Evolutionary conservation across 1,140 invertebrate genomes (phyloP).

Genomic region (Himalopsyche phryganea): DNA sequence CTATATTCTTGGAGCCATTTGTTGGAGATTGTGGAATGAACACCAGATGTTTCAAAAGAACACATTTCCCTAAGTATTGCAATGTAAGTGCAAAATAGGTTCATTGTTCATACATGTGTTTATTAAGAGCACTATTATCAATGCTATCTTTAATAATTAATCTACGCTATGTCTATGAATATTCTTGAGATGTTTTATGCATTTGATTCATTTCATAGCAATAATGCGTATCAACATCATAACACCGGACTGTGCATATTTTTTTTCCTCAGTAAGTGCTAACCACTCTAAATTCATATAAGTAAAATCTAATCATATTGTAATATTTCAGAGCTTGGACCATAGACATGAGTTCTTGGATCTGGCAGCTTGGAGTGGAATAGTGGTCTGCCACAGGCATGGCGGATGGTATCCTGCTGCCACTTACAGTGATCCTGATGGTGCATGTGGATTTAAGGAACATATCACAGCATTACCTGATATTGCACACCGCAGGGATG

Average conservation of each 20-base stretch:
- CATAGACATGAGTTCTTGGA: not conserved
- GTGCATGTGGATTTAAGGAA: constrained; percentile 51
- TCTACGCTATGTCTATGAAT: no score
- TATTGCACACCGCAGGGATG: not conserved
- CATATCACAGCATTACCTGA: not conserved
- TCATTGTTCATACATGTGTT: not conserved
- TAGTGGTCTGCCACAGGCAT: constrained; percentile 56
- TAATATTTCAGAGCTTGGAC: no score
- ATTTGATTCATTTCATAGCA: no score
- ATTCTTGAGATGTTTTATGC: no score
- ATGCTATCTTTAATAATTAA: no score
- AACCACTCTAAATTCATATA: no score
- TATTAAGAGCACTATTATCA: no score
- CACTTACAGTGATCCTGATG: constrained; percentile 51
- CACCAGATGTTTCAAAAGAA: constrained; percentile 52
- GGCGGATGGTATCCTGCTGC: constrained; percentile 62
- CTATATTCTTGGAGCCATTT: constrained; percentile 47
- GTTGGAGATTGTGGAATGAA: constrained; percentile 48
- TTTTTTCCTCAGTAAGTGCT: no score
- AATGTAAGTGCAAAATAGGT: constrained; percentile 2
- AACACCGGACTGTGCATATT: no score
- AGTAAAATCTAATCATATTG: no score
- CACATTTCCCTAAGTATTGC: constrained; percentile 6
- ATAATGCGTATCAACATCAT: no score
- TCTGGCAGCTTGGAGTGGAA: constrained; percentile 52